phyloP scores from a whole-genome alignment of 1,140 invertebrate genomes.

The Platyura marginata region DNA sequence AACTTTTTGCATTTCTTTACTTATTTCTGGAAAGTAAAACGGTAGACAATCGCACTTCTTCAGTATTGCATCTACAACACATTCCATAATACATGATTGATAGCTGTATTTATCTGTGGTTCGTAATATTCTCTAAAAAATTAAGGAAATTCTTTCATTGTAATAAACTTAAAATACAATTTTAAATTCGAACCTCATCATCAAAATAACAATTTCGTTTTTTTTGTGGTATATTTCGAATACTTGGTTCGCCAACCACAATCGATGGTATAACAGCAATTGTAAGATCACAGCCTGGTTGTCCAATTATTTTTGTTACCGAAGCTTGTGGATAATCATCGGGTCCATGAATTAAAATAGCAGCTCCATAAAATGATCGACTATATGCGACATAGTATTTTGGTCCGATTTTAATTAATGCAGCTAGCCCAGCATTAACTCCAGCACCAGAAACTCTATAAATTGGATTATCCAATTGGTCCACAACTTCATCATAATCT shows the following conservation, averaged over 20 bases:
- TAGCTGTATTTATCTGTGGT: neutral
- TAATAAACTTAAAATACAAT: neutral
- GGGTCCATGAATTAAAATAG: slow-evolving; percentile 14
- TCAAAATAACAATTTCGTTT: slow-evolving; percentile 13
- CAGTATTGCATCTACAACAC: neutral
- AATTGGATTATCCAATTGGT: neutral
- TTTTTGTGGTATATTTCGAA: slow-evolving; percentile 6
- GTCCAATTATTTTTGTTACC: slow-evolving; percentile 6
- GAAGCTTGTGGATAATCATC: slow-evolving; percentile 16
- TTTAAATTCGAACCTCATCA: slow-evolving; percentile 8
- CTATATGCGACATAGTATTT: slow-evolving; percentile 10
- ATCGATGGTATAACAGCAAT: slow-evolving; percentile 9
- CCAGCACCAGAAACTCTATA: slow-evolving; percentile 13
- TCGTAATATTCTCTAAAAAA: neutral
- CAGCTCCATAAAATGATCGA: slow-evolving; percentile 12
- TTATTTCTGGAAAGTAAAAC: neutral
- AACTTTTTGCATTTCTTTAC: neutral
- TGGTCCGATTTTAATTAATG: slow-evolving; percentile 13
- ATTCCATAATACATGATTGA: neutral
- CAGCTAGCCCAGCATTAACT: slow-evolving; percentile 11
- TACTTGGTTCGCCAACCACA: slow-evolving; percentile 6
- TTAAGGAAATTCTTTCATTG: slow-evolving; percentile 5
- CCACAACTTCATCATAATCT: neutral
- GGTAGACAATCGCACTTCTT: neutral
- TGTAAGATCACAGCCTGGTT: slow-evolving; percentile 7